phyloP scores from a whole-genome alignment of 2,888 invertebrate genomes.

The Chromoteleia sp. region DNA sequence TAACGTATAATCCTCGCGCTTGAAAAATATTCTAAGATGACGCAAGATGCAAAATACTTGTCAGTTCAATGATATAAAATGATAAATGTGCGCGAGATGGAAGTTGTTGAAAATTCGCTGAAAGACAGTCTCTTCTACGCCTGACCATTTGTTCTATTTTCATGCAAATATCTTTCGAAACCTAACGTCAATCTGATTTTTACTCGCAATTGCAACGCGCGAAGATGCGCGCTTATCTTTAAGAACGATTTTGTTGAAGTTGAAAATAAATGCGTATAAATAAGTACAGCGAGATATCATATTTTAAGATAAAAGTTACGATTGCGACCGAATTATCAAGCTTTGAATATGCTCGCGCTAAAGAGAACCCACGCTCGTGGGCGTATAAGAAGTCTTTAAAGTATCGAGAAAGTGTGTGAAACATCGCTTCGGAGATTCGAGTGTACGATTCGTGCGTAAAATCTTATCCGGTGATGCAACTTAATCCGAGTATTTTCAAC shows the following conservation, averaged over 20 bases:
- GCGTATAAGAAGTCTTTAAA: slow-evolving; percentile 53
- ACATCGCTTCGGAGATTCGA: slow-evolving; percentile 56
- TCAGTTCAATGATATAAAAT: slow-evolving; percentile 46
- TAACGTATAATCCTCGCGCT: slow-evolving; percentile 14
- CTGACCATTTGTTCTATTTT: slow-evolving; percentile 34
- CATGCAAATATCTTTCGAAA: slow-evolving; percentile 58
- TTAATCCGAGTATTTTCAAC: slow-evolving; percentile 53
- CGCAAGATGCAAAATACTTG: slow-evolving; percentile 47
- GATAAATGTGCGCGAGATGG: slow-evolving; percentile 39
- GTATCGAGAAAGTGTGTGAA: slow-evolving; percentile 79
- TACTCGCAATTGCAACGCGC: background rate
- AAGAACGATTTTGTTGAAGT: background rate
- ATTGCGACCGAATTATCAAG: slow-evolving; percentile 22
- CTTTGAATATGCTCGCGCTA: background rate
- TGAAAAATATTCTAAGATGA: slow-evolving; percentile 30
- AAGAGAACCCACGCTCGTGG: slow-evolving; percentile 1
- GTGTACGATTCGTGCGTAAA: slow-evolving; percentile 77
- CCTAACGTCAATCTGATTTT: slow-evolving; percentile 27
- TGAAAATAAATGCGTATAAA: too few species aligned
- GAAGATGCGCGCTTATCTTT: background rate
- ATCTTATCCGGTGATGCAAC: slow-evolving; percentile 73
- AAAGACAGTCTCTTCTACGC: slow-evolving; percentile 31
- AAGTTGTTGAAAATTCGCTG: slow-evolving; percentile 37
- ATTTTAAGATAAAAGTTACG: background rate
- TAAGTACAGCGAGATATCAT: too few species aligned